These are phyloP conservation scores for Syncerus caffer DNA, from an alignment of 2,797 vertebrate genomes.

Conservation along the genomic window DNA sequence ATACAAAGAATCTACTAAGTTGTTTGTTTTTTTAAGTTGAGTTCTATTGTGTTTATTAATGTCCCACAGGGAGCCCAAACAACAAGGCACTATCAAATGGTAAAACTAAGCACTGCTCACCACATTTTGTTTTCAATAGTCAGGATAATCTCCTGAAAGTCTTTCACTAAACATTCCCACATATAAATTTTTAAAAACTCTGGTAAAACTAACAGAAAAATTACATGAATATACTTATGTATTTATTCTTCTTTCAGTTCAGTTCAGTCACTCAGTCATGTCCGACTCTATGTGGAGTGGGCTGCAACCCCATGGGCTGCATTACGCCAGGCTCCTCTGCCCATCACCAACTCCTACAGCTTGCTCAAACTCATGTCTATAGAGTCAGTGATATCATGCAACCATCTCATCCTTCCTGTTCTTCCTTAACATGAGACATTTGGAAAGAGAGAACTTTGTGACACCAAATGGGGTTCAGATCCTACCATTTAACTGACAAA, in stretches of 20 bases:
- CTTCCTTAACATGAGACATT: not conserved
- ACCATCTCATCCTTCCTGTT: not conserved
- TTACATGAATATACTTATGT: not conserved
- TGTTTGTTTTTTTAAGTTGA: not conserved
- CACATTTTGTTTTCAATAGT: not conserved
- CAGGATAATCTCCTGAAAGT: constrained; percentile 14
- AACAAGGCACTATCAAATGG: not conserved
- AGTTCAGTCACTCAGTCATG: not conserved
- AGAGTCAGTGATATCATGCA: not conserved
- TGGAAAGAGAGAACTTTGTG: not conserved
- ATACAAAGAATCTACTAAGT: not conserved
- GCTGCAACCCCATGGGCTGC: not conserved
- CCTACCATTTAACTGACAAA: not conserved
- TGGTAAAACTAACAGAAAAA: constrained; percentile 23
- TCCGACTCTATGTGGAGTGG: not conserved
- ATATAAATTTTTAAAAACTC: not conserved
- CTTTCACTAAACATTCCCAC: not conserved
- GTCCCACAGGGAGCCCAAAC: not conserved
- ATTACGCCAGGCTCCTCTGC: not conserved
- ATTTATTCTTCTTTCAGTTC: not conserved
- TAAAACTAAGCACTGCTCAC: not conserved
- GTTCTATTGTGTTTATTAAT: not conserved
- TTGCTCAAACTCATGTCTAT: not conserved
- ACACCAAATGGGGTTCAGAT: not conserved
- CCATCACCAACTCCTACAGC: not conserved